phyloP scores from a whole-genome alignment of 2,888 invertebrate genomes.

The Hyles lineata region DNA sequence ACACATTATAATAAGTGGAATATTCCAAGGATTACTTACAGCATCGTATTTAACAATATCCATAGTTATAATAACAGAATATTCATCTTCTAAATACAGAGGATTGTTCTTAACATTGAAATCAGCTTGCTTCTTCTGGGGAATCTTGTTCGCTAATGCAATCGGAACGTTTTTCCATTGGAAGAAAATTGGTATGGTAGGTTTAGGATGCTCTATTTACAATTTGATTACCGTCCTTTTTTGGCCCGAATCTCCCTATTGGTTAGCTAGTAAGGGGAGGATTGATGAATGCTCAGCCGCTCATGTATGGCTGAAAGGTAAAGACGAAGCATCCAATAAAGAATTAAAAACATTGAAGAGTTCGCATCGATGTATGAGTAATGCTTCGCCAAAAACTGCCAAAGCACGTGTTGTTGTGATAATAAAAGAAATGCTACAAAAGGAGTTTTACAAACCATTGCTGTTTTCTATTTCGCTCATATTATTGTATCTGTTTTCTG shows the following conservation, averaged over 20 bases:
- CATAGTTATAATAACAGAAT: conserved; percentile 49
- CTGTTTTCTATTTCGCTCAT: conserved; percentile 42
- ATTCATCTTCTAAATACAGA: conserved; percentile 51
- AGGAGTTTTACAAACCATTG: conserved; percentile 55
- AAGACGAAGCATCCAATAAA: conserved; percentile 45
- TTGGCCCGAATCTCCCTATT: conserved; percentile 50
- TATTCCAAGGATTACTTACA: conserved; percentile 45
- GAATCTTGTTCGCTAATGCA: conserved; percentile 49
- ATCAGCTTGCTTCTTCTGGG: conserved; percentile 47
- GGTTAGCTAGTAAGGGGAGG: conserved; percentile 56
- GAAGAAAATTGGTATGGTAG: conserved; percentile 48
- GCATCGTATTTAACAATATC: conserved; percentile 43
- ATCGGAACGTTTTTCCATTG: conserved; percentile 54
- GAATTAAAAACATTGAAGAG: conserved; percentile 49
- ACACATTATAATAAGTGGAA: conserved; percentile 46
- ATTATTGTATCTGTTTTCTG: conserved; percentile 44
- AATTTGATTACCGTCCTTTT: conserved; percentile 35
- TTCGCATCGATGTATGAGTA: conserved; percentile 16
- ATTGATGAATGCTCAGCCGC: conserved; percentile 51
- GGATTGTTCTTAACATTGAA: conserved; percentile 52
- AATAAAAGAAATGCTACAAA: conserved; percentile 34
- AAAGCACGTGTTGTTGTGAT: conserved; percentile 29
- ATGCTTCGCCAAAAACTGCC: conserved; percentile 11
- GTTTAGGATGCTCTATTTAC: conserved; percentile 39
- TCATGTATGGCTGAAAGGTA: conserved; percentile 55